Conservation (phyloP, 2,888 invertebrate species). For the Smittia aterrima region DNA sequence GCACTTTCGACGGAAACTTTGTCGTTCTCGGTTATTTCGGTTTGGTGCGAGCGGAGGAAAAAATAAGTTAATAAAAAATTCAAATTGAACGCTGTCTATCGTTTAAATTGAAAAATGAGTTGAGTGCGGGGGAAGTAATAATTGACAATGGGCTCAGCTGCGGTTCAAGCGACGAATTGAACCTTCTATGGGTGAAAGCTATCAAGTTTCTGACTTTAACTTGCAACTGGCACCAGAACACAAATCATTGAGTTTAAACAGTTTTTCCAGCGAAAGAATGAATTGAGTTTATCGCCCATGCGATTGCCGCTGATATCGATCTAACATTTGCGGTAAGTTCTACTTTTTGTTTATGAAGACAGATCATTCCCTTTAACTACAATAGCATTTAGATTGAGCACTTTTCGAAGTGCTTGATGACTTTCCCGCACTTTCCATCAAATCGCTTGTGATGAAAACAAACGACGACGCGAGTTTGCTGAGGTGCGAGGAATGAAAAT, state of each 20-base stretch:
- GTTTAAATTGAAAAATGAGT: background rate
- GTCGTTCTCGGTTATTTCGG: background rate
- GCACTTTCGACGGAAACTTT: background rate
- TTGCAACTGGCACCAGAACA: too few relatives aligned
- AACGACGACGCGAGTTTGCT: background rate
- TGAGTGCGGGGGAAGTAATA: conserved; percentile 10
- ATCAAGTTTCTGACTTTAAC: too few relatives aligned
- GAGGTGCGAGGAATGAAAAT: background rate
- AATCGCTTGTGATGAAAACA: background rate
- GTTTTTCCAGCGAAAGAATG: background rate
- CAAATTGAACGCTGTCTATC: too few relatives aligned
- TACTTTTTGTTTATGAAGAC: background rate
- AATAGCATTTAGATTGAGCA: background rate
- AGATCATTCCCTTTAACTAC: background rate
- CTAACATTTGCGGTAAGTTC: conserved; percentile 1
- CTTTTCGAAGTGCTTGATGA: background rate
- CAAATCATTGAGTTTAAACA: too few relatives aligned
- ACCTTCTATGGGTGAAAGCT: background rate
- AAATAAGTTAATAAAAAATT: too few relatives aligned
- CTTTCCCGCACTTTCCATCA: background rate
- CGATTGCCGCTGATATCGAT: conserved; percentile 3
- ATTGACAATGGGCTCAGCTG: background rate
- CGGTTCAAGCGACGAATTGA: background rate
- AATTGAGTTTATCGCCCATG: background rate
- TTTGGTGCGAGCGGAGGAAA: background rate